Percentiles rank a stretch among this genome's conserved stretches.
Conservation (phyloP, 2,888 invertebrate genomes). For the Caenorhabditis panamensis region DNA sequence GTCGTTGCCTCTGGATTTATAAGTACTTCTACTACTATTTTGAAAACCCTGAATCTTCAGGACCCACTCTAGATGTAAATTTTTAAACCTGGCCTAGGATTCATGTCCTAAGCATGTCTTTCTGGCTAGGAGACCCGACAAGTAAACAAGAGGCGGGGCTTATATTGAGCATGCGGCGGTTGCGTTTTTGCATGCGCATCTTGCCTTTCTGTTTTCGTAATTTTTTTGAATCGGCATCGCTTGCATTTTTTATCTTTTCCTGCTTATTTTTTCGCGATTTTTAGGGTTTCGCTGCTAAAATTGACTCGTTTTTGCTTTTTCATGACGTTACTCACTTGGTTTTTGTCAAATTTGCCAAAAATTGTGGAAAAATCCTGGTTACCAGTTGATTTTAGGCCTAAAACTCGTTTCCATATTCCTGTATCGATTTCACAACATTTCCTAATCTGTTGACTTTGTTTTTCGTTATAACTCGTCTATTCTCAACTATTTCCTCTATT, state of each 20-base stretch:
- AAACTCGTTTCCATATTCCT: neutral
- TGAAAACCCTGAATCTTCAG: too few species aligned
- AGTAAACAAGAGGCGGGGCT: slow-evolving; percentile 34
- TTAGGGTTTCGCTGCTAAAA: too few species aligned
- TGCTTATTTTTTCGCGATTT: neutral
- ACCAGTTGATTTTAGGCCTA: slow-evolving; percentile 1
- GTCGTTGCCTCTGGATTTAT: too few species aligned
- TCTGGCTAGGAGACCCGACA: too few species aligned
- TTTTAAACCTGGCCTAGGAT: too few species aligned
- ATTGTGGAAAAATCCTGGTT: too few species aligned
- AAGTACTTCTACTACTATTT: too few species aligned
- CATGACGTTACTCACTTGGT: too few species aligned
- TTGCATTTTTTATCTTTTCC: neutral
- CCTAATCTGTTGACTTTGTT: neutral
- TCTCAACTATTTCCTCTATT: neutral
- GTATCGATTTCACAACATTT: neutral
- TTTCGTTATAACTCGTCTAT: neutral
- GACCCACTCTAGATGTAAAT: too few species aligned
- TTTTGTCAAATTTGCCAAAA: too few species aligned
- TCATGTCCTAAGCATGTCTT: too few species aligned
- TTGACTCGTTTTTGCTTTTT: neutral
- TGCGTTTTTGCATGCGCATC: slow-evolving; percentile 18
- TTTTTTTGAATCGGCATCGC: neutral
- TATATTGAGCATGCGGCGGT: slow-evolving; percentile 27
- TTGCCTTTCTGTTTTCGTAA: slow-evolving; percentile 35